These are phyloP conservation scores for Platyscapa corneri DNA, from an alignment of 1,140 invertebrate genomes.

Conservation along the genomic window DNA sequence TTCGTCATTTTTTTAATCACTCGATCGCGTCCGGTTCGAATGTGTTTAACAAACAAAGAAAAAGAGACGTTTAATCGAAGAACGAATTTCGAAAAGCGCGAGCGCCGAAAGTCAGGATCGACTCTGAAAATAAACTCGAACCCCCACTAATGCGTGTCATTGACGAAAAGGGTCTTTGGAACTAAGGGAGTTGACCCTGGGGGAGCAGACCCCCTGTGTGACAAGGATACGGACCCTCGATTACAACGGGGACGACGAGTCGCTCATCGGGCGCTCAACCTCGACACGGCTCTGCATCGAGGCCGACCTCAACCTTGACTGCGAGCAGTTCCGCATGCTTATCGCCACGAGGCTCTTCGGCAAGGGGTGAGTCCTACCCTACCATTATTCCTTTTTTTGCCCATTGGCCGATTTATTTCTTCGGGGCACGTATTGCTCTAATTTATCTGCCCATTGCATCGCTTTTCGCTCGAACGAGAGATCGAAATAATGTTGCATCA, in stretches of 20 bases:
- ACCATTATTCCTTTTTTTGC: not conserved
- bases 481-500: not conserved
- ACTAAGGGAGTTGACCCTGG: constrained; percentile 69
- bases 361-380: constrained; percentile 68
- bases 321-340: constrained; percentile 76
- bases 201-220: constrained; percentile 71
- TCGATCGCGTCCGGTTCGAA: no score
- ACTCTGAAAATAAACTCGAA: not conserved
- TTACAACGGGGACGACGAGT: constrained; percentile 63
- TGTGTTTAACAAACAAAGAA: no score
- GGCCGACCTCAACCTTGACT: constrained; percentile 72
- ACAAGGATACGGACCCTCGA: constrained; percentile 68
- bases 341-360: constrained; percentile 73
- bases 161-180: constrained; percentile 64
- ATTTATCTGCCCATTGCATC: not conserved
- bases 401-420: not conserved
- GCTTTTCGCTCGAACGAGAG: not conserved
- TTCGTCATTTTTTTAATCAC: no score
- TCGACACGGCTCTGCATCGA: constrained; percentile 73
- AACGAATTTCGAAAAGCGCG: no score
- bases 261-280: constrained; percentile 30
- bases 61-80: no score
- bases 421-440: not conserved
- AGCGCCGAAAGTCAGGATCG: no score
- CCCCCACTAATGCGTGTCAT: not conserved